Base-by-base conservation (phyloP, 1,140 invertebrate species). In the Drosophila sturtevanti region DNA sequence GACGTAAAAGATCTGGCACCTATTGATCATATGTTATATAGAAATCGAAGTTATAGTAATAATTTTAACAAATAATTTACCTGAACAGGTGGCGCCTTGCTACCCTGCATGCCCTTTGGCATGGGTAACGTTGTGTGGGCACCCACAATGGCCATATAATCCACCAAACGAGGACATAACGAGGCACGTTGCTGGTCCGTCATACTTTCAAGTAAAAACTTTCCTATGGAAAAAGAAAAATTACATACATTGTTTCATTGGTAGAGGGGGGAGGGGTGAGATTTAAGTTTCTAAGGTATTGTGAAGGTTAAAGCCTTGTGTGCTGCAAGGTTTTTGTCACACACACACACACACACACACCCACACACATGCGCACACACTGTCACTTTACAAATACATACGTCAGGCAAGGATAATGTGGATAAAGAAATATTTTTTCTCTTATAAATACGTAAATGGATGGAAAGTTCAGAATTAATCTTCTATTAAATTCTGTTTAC, bases 91-190 rank as follows among this genome's bases (percentile, higher is more conserved):
- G 95, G 94, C 63, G 92, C 92, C 62, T 94, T 93, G 71, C 94
- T 93, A 86, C 95, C 93, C 92, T 94, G 74, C 61, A 84, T 69
- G 34, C 85, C 89, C 63, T 82, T 81, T 89, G 93, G 95, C 92
- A 93, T 95, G 84, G 94, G 96, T 87, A 94, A 93, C 61, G 94
- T 94, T 67, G 95, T 94, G 64, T 97, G 94, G 96, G 96, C 72
- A 10, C 98, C 98, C 68, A 99, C 98, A 75, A 99, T 98, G 70
- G 98, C 96, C 91, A 99, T 94, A 93, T 99, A 99, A 94, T 99
- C 99, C 90, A 97, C 95, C 87, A 97, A 92, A 73, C 96, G 95
- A 80, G 96, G 96, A 91, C 96, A 97, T 77, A 97, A 92, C 89
- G 95, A 96, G 90, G 96, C 96, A 90, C 95, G 96, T 91, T 97